A percentile compares a stretch with the other conserved stretches of the same genome.
phyloP scores from a whole-genome alignment of 2,113 vertebrate species.

The Dicentrarchus labrax region DNA sequence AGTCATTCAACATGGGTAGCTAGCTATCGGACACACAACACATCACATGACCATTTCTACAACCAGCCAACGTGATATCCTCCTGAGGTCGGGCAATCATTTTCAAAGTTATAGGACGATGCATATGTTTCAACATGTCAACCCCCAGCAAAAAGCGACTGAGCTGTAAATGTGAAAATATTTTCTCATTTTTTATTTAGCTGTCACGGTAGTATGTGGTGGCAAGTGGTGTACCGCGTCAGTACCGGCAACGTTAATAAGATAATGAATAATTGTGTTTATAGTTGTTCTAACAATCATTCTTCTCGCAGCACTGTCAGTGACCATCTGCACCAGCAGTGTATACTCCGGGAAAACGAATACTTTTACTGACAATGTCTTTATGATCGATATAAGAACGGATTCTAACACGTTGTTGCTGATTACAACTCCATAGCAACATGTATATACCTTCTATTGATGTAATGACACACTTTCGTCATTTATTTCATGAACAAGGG shows the following conservation, averaged over 20 bases:
- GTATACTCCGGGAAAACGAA: not conserved
- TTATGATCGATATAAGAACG: not conserved
- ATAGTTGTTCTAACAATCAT: not conserved
- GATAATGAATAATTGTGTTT: not conserved
- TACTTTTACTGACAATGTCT: not conserved
- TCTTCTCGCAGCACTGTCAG: not conserved
- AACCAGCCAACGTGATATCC: slow-evolving; percentile 30
- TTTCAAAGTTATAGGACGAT: slow-evolving; percentile 13
- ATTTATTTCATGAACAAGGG: slow-evolving; percentile 21
- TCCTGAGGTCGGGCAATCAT: slow-evolving; percentile 2
- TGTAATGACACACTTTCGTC: not conserved
- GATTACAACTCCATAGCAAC: rapidly evolving
- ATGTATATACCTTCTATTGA: rapidly evolving
- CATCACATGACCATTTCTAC: slow-evolving; percentile 64
- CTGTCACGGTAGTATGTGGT: not conserved
- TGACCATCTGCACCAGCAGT: not conserved
- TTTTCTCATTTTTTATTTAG: not conserved
- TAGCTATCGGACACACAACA: slow-evolving; percentile 26
- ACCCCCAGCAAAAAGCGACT: not conserved
- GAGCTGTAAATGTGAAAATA: not conserved
- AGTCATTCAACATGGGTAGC: slow-evolving; percentile 35
- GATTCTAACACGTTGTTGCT: not conserved
- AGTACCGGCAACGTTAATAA: not conserved
- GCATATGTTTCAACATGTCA: not conserved
- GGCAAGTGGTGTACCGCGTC: not conserved